Conservation (phyloP, 2,797 vertebrate genomes). For the Hypotaenidia philippensis region DNA sequence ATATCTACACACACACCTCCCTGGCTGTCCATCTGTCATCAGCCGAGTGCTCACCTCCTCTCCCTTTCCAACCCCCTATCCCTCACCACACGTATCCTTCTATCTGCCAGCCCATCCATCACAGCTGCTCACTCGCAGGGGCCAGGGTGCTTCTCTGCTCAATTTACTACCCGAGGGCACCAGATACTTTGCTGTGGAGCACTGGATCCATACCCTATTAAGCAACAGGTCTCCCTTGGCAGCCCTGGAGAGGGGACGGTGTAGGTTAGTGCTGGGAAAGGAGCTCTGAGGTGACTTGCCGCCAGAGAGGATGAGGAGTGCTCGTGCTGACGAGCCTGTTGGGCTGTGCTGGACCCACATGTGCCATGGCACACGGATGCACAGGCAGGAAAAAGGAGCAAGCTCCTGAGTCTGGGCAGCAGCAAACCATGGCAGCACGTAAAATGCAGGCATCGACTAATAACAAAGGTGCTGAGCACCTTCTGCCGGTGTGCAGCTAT, state of each 20-base stretch:
- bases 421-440: fast-evolving
- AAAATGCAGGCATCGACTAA: fast-evolving
- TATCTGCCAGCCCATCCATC: conserved; percentile 9
- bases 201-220: fast-evolving
- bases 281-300: fast-evolving
- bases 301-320: fast-evolving
- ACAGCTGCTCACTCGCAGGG: not conserved
- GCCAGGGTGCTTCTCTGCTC: not conserved
- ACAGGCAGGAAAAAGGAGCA: not conserved
- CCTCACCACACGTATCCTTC: not conserved
- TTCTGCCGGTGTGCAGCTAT: fast-evolving
- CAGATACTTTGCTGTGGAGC: not conserved
- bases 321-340: fast-evolving
- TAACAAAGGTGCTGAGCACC: not conserved
- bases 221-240: not conserved
- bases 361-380: fast-evolving
- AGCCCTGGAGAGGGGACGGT: fast-evolving
- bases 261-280: fast-evolving
- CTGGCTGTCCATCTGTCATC: conserved; percentile 22
- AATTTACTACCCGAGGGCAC: not conserved
- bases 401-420: not conserved
- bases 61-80: not conserved
- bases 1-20: not conserved
- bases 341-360: not conserved
- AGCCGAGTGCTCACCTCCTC: not conserved